Evolutionary conservation across 2,113 vertebrate species (phyloP), one percentile per base, ranked within the genome.

Genomic region (Physeter macrocephalus): DNA sequence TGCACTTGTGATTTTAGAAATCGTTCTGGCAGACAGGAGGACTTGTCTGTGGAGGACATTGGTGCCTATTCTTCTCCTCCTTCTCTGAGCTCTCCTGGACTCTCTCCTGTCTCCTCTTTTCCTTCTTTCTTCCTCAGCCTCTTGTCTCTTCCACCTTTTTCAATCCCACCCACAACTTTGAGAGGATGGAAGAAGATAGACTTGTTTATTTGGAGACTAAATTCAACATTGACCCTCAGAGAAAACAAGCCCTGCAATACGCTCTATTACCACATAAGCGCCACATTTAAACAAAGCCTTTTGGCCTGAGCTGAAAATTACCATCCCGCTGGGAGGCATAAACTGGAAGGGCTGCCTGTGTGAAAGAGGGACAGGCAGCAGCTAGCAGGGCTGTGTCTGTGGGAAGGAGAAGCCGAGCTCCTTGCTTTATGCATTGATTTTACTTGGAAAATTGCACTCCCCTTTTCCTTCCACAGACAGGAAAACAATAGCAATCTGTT

Each of bases 281-380:
- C 92, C 83, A 93, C 94, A 95, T 97, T 96, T 93, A 97, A 98
- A 98, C 98, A 98, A 98, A 98, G 96, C 86, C 93, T 98, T 97
- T 96, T 20, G 90, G 90, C 95, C 96, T 82, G 93, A 96, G 83
- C 92, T 94, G 95, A 96, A 98, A 97, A 95, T 97, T 97, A 97
- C 94, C 39, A 11, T 92, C 97, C 96, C 87, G 17, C 93, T 96
- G 98, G 94, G 97, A 98, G 93, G 86, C 87, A 67, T 93, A 59
- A 95, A 96, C 86, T 43, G 21, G 82, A 88, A 71, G 94, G 72
- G 91, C 83, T 74, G 88, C 85, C 59, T 15, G 78, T 64, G 84
- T 10, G 81, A 72, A 69, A 18, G n/a, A 81, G 89, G 88, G 77
- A 14, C 0, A 2, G 2, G 2, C 25, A 15, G 88, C 69, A 82